Evolutionary conservation across 2,113 vertebrate species (phyloP).

Genomic region (Theristicus caerulescens): DNA sequence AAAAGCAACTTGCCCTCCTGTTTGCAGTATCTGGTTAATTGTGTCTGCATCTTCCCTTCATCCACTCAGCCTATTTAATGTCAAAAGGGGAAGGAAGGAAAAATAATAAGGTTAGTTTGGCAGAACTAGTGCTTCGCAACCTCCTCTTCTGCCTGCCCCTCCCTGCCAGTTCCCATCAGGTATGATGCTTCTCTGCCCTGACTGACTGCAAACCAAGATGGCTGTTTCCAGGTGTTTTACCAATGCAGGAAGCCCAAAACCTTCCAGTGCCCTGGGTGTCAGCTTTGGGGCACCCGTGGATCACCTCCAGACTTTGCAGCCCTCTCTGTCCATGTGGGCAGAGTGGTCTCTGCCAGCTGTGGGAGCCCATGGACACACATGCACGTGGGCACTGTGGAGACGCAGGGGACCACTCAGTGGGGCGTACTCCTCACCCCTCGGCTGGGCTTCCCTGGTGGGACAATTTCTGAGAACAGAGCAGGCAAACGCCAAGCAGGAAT

Average conservation of each 20-base stretch:
- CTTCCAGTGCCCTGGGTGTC: background rate
- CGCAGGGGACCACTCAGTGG: fast-evolving
- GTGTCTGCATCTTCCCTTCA: slow-evolving; percentile 7
- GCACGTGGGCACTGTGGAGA: fast-evolving
- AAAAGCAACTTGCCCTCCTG: background rate
- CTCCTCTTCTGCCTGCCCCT: background rate
- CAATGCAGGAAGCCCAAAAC: background rate
- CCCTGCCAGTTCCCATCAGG: background rate
- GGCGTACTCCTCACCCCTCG: fast-evolving
- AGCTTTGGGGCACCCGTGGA: background rate
- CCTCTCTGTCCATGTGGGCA: fast-evolving
- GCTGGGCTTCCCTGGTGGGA: fast-evolving
- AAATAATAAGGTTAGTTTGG: slow-evolving; percentile 22
- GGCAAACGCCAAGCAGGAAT: background rate
- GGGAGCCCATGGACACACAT: fast-evolving
- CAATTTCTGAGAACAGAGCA: background rate
- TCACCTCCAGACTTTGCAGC: background rate
- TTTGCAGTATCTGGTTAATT: slow-evolving; percentile 37
- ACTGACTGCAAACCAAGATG: background rate
- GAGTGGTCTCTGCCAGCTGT: background rate
- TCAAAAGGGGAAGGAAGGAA: slow-evolving; percentile 15
- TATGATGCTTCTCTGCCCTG: background rate
- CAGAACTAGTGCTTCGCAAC: background rate
- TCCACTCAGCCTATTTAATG: slow-evolving; percentile 25
- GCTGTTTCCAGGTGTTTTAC: background rate